Conservation (phyloP, 1,140 invertebrate genomes). For the Papilio helenus region DNA sequence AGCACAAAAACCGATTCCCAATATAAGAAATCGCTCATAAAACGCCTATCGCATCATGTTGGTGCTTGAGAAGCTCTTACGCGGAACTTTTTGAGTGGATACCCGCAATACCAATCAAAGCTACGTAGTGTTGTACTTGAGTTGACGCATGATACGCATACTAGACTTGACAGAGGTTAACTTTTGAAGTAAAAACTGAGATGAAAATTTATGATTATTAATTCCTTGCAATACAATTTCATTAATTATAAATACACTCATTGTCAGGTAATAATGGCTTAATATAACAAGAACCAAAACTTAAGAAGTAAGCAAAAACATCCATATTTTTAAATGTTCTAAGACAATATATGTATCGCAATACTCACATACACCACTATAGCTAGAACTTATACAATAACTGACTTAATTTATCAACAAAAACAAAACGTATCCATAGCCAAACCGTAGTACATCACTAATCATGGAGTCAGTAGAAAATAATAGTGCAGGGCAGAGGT, state of each 20-base stretch:
- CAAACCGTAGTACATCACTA: slow-evolving; percentile 27
- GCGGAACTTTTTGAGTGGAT: slow-evolving; percentile 44
- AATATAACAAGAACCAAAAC: too few species aligned
- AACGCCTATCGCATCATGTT: slow-evolving; percentile 46
- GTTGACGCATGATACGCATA: not conserved
- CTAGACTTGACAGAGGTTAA: not conserved
- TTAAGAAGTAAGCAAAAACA: too few species aligned
- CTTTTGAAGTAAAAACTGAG: not conserved
- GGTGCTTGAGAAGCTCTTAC: slow-evolving; percentile 41
- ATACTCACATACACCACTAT: not conserved
- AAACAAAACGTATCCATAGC: not conserved
- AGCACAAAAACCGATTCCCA: slow-evolving; percentile 29
- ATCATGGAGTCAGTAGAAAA: slow-evolving; percentile 25
- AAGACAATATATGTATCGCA: not conserved
- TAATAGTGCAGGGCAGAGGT: slow-evolving; percentile 36
- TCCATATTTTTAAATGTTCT: too few species aligned
- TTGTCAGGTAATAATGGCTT: too few species aligned
- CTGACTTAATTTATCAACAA: not conserved
- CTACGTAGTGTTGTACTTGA: slow-evolving; percentile 19
- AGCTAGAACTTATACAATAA: not conserved
- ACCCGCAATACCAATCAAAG: slow-evolving; percentile 40
- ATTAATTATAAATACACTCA: too few species aligned
- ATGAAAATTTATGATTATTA: too few species aligned
- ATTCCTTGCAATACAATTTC: too few species aligned
- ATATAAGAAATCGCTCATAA: slow-evolving; percentile 43